A percentile compares a stretch with the other conserved stretches of the same genome.
phyloP scores from a whole-genome alignment of 1,140 invertebrate species.

The Microplitis demolitor region DNA sequence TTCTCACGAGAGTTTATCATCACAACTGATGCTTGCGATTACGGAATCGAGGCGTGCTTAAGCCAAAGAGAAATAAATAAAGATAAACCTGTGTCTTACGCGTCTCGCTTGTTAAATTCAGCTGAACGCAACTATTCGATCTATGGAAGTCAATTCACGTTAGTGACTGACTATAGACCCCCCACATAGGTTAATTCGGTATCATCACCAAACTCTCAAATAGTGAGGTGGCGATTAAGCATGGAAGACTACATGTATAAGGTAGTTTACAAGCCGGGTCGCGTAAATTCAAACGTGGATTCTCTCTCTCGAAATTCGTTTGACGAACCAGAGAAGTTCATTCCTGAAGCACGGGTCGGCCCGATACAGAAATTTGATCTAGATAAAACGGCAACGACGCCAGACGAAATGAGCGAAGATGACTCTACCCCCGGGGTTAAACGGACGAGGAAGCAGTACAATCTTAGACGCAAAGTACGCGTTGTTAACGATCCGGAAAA shows the following conservation, averaged over 20 bases:
- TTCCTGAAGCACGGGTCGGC: too few relatives aligned
- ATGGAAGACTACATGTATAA: conserved; percentile 46
- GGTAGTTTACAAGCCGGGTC: conserved; percentile 28
- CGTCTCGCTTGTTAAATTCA: conserved; percentile 51
- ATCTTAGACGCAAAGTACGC: too few relatives aligned
- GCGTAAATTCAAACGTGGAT: conserved; percentile 23
- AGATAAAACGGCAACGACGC: not conserved
- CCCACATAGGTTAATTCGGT: conserved; percentile 58
- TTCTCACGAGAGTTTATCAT: too few relatives aligned
- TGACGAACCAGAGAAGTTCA: not conserved
- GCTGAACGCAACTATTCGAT: too few relatives aligned
- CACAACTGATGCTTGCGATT: too few relatives aligned
- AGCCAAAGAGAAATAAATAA: too few relatives aligned
- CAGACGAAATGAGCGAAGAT: not conserved
- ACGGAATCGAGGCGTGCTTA: too few relatives aligned
- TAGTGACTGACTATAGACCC: conserved; percentile 61
- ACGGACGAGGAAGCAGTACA: too few relatives aligned
- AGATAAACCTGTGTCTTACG: too few relatives aligned
- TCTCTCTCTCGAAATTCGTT: conserved; percentile 36
- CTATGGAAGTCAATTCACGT: conserved; percentile 54
- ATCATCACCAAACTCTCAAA: conserved; percentile 47
- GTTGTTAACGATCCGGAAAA: too few relatives aligned
- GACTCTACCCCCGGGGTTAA: too few relatives aligned
- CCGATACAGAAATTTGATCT: not conserved
- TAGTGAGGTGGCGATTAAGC: conserved; percentile 43